Conservation (phyloP, 2,797 vertebrate genomes). For the Manis crassicaudata region DNA sequence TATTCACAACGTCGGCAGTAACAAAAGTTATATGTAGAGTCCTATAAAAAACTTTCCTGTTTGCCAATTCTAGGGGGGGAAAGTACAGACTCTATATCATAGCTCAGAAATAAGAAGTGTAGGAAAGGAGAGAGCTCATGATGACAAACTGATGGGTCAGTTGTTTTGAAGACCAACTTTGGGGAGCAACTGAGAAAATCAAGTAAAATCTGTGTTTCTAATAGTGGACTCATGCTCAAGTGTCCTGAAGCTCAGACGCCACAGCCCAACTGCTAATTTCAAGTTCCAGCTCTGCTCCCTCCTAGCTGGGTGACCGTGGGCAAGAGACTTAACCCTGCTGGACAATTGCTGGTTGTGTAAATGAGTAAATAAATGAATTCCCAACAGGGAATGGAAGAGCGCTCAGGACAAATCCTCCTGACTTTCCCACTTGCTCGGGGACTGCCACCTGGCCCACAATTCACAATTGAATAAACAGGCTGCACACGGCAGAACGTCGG, state of each 20-base stretch:
- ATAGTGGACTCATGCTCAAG: background rate
- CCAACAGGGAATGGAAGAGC: background rate
- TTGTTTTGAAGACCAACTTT: slow-evolving; percentile 48
- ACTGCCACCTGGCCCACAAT: background rate
- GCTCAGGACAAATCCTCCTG: background rate
- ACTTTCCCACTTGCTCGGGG: background rate
- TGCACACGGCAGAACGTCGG: background rate
- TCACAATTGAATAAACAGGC: background rate
- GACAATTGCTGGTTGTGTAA: background rate
- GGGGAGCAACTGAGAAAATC: slow-evolving; percentile 23
- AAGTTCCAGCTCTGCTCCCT: background rate
- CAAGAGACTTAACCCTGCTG: background rate
- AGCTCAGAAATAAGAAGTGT: background rate
- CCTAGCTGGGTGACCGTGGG: background rate
- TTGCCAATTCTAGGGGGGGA: background rate
- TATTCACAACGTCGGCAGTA: background rate
- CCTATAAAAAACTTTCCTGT: background rate
- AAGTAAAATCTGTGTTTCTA: slow-evolving; percentile 29
- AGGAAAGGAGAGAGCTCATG: background rate
- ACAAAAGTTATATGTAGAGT: background rate
- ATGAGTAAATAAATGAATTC: slow-evolving; percentile 3
- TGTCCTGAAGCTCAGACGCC: background rate
- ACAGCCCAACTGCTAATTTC: background rate
- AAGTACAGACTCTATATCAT: background rate
- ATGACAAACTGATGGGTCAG: background rate